A percentile compares a stretch with the other conserved stretches of the same genome.
phyloP scores from a whole-genome alignment of 2,888 invertebrate genomes.

The Mesorhabditis sp. region DNA sequence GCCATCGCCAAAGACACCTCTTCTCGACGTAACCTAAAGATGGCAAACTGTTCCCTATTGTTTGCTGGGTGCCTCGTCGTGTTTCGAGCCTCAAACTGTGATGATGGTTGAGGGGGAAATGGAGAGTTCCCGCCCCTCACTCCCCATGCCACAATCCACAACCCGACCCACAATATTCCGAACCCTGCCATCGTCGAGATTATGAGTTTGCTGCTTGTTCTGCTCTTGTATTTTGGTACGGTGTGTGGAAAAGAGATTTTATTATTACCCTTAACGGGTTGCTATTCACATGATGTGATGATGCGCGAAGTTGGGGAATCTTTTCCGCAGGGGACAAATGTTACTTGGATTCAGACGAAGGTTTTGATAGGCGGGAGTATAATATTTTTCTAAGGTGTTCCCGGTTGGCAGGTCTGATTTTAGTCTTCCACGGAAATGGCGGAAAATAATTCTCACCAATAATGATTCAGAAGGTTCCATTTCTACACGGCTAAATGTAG shows the following conservation, averaged over 20 bases:
- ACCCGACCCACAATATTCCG: too few species aligned
- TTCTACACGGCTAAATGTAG: too few species aligned
- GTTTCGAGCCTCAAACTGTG: too few species aligned
- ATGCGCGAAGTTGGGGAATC: not conserved
- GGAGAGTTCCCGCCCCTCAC: too few species aligned
- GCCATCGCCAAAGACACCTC: too few species aligned
- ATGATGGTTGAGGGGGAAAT: too few species aligned
- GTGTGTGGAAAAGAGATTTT: not conserved
- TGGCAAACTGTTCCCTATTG: too few species aligned
- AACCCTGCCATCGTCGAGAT: not conserved
- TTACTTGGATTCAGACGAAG: slow-evolving; percentile 1
- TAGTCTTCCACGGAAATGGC: not conserved
- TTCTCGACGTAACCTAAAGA: too few species aligned
- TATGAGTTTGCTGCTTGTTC: not conserved
- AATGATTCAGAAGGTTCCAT: not conserved
- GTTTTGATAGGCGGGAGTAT: not conserved
- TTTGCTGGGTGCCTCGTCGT: too few species aligned
- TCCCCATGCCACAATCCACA: too few species aligned
- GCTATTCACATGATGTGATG: slow-evolving; percentile 1
- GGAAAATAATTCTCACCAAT: not conserved
- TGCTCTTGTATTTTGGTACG: not conserved
- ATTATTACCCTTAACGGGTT: not conserved
- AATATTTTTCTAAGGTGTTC: not conserved
- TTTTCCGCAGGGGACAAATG: not conserved
- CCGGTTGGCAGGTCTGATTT: not conserved